Conservation (phyloP, 2,113 vertebrate species). For the Thamnaconus septentrionalis region DNA sequence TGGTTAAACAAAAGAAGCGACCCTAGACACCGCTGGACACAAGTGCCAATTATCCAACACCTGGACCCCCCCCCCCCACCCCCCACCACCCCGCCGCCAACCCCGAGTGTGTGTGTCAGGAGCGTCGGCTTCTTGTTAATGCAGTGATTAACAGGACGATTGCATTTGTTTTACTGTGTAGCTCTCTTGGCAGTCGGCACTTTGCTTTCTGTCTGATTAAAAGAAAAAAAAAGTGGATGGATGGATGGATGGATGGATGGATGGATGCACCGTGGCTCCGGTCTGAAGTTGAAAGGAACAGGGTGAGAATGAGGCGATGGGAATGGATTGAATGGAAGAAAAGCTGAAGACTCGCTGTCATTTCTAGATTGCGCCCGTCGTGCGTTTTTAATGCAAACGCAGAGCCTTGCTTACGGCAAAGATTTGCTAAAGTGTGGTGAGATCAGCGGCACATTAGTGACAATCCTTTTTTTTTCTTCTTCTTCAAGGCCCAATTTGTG, state of each 20-base stretch:
- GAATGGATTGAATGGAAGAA: constrained; percentile 18
- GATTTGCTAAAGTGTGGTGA: too few species aligned
- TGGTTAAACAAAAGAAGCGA: constrained; percentile 37
- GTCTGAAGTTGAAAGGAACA: constrained; percentile 50
- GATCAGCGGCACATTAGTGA: too few species aligned
- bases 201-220: constrained; percentile 67
- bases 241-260: constrained; percentile 21
- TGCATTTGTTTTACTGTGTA: constrained; percentile 57
- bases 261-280: constrained; percentile 40
- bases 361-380: constrained; percentile 18
- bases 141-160: constrained; percentile 66
- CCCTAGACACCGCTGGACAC: constrained; percentile 39
- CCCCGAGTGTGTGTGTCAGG: constrained; percentile 47
- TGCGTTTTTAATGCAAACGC: constrained; percentile 1
- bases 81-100: neutral
- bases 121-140: constrained; percentile 64
- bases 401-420: too few species aligned
- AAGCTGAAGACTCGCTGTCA: constrained; percentile 25
- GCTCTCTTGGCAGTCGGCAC: constrained; percentile 51
- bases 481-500: too few species aligned
- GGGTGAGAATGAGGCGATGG: constrained; percentile 13
- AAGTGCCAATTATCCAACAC: constrained; percentile 65
- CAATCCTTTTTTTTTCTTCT: too few species aligned
- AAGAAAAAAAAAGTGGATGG: constrained; percentile 8
- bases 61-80: constrained; percentile 65